Conservation (phyloP, 2,113 vertebrate genomes). For the Entelurus aequoreus region DNA sequence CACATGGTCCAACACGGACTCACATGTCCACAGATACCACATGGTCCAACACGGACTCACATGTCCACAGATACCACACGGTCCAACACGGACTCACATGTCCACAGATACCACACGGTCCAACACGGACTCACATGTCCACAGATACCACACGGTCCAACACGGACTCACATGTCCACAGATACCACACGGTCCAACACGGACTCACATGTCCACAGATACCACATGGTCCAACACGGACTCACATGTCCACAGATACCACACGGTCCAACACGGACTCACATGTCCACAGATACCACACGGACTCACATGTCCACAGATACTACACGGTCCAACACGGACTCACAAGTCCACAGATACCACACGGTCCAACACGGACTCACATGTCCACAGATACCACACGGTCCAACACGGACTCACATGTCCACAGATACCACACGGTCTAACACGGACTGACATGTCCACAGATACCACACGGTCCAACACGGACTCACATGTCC, state of each 20-base stretch:
- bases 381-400: constrained; percentile 43
- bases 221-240: no score
- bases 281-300: constrained; percentile 12
- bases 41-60: no score
- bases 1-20: constrained; percentile 11
- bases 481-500: constrained; percentile 1
- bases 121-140: no score
- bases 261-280: neutral
- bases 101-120: constrained; percentile 25
- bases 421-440: neutral
- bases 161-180: no score
- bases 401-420: no score
- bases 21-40: constrained; percentile 44
- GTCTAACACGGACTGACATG: constrained; percentile 11
- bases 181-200: no score
- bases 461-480: constrained; percentile 39
- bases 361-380: constrained; percentile 21
- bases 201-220: no score
- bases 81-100: neutral
- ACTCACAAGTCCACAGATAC: neutral
- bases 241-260: no score
- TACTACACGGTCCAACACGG: no score
- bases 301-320: no score
- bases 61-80: no score
- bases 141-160: no score